Conservation (phyloP, 2,113 vertebrate species). For the Ranitomeya imitator region DNA sequence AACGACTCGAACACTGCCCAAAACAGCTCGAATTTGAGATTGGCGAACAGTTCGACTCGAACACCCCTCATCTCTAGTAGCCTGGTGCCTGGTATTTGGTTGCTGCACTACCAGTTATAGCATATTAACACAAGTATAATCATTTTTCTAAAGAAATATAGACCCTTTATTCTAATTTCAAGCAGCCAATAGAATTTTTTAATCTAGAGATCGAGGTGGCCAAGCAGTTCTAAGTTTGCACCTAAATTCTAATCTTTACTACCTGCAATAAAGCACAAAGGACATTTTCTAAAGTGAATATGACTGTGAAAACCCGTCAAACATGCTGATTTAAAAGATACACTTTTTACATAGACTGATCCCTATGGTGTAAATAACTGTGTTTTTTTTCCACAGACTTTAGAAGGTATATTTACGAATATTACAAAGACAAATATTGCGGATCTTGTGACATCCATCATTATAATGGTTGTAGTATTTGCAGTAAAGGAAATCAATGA, state of each 20-base stretch:
- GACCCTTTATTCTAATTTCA: too few species aligned
- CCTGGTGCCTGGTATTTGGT: too few species aligned
- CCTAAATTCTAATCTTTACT: neutral
- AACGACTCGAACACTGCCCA: too few species aligned
- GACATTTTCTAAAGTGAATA: neutral
- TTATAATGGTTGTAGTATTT: constrained; percentile 83
- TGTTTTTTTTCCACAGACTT: constrained; percentile 72
- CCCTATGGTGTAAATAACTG: neutral
- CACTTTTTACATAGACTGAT: neutral
- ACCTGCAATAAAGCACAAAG: neutral
- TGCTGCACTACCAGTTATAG: too few species aligned
- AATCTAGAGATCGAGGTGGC: neutral
- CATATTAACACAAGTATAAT: too few species aligned
- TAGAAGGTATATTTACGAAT: constrained; percentile 79
- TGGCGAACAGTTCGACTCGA: too few species aligned
- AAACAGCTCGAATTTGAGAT: too few species aligned
- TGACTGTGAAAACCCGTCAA: neutral
- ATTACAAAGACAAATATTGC: constrained; percentile 84
- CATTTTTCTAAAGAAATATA: too few species aligned
- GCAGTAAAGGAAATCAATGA: constrained; percentile 91
- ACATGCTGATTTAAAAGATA: neutral
- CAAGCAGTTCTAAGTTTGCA: neutral
- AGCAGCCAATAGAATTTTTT: neutral
- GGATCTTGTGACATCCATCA: constrained; percentile 84
- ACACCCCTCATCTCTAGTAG: too few species aligned